Percentiles rank a stretch among this genome's conserved stretches.
phyloP scores from a whole-genome alignment of 1,140 invertebrate genomes.

The Globodera ellingtonae region DNA sequence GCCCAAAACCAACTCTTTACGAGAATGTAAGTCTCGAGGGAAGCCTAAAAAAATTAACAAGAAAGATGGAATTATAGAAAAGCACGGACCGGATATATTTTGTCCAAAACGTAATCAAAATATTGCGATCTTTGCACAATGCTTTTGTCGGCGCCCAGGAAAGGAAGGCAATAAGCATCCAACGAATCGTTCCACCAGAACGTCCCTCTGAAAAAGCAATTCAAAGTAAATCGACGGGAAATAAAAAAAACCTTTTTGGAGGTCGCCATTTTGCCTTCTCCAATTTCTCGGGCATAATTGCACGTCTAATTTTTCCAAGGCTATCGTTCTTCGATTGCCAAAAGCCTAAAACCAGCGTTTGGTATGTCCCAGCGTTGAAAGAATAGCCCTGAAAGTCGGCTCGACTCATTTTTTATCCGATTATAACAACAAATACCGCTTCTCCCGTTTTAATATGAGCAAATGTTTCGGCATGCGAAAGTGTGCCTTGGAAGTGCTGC shows the following conservation, averaged over 20 bases:
- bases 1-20: constrained; percentile 62
- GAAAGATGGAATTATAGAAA: constrained; percentile 13
- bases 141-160: constrained; percentile 79
- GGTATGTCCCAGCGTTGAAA: constrained; percentile 64
- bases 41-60: constrained; percentile 18
- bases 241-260: constrained; percentile 39
- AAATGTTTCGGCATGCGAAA: constrained; percentile 57
- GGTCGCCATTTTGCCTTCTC: constrained; percentile 53
- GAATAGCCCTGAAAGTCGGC: constrained; percentile 54
- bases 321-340: constrained; percentile 53
- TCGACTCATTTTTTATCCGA: background rate
- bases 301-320: constrained; percentile 57
- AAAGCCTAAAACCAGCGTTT: constrained; percentile 61
- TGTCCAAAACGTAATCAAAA: constrained; percentile 73
- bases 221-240: constrained; percentile 20
- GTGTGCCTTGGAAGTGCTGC: constrained; percentile 74
- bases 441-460: constrained; percentile 45
- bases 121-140: constrained; percentile 78
- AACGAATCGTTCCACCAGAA: constrained; percentile 73
- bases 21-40: constrained; percentile 66
- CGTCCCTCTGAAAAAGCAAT: constrained; percentile 67
- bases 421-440: constrained; percentile 37
- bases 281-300: constrained; percentile 62
- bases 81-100: constrained; percentile 72
- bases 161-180: constrained; percentile 76